Percentiles rank a stretch among this genome's conserved stretches.
Conservation (phyloP, 2,113 vertebrate genomes). For the Sarotherodon lohbergeri region DNA sequence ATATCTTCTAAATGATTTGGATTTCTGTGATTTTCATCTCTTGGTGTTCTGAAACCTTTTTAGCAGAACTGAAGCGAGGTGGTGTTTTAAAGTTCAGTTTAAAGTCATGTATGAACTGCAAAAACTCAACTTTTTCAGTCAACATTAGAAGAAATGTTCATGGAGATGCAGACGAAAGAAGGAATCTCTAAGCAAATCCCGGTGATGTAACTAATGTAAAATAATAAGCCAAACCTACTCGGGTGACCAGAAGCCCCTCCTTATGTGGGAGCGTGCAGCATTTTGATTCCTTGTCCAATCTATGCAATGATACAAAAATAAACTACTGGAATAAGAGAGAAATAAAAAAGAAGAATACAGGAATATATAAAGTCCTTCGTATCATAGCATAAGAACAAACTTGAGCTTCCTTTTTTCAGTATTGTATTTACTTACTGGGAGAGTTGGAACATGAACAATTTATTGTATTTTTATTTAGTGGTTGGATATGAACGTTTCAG, state of each 20-base stretch:
- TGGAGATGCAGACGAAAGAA: not conserved
- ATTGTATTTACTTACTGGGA: not conserved
- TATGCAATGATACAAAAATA: not conserved
- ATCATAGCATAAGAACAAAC: not conserved
- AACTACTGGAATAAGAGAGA: not conserved
- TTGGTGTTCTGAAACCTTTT: not conserved
- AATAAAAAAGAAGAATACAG: not conserved
- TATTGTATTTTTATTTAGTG: not conserved
- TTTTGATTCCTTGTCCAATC: not conserved
- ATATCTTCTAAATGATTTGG: not conserved
- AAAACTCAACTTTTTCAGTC: not conserved
- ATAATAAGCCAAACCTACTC: not conserved
- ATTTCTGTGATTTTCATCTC: not conserved
- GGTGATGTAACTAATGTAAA: not conserved
- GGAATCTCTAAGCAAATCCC: not conserved
- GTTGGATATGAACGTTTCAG: not conserved
- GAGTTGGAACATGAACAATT: not conserved
- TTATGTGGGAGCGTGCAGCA: not conserved
- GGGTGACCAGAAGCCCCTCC: not conserved
- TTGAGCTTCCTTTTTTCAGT: not conserved
- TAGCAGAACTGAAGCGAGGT: not conserved
- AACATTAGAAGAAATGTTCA: not conserved
- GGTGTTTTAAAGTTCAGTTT: not conserved
- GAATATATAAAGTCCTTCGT: not conserved
- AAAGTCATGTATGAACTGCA: not conserved